Percentiles rank a stretch among this genome's conserved stretches.
phyloP scores from a whole-genome alignment of 2,797 vertebrate species.

The Argentina silus region DNA sequence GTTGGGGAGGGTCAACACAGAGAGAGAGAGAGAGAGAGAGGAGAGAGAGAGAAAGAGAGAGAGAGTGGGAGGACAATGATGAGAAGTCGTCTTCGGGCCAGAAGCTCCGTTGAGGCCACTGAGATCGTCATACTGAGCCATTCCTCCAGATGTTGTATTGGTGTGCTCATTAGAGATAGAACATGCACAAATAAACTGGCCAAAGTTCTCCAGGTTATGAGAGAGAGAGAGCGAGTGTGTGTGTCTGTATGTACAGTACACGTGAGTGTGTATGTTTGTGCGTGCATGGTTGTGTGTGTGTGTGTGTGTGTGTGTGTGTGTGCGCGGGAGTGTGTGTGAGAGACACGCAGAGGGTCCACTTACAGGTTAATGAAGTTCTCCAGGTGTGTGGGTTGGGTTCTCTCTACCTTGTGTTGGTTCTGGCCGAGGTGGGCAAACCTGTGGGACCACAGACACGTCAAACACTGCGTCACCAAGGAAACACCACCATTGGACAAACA shows the following conservation, averaged over 20 bases:
- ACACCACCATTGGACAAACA: too few species aligned
- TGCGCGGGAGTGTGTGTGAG: conserved; percentile 9
- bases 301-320: conserved; percentile 17
- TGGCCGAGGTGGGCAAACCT: conserved; percentile 93
- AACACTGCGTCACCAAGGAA: neutral
- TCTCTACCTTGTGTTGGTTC: conserved; percentile 89
- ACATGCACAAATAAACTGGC: too few species aligned
- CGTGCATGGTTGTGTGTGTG: neutral
- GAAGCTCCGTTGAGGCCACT: neutral
- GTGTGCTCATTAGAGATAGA: neutral
- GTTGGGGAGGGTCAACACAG: neutral
- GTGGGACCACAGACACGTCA: conserved; percentile 13
- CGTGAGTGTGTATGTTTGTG: conserved; percentile 12
- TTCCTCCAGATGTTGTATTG: too few species aligned
- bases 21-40: conserved; percentile 20
- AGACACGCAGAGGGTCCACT: conserved; percentile 89
- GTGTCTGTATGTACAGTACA: neutral
- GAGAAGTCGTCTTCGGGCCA: neutral
- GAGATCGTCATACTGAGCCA: too few species aligned
- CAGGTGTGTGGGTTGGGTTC: conserved; percentile 72
- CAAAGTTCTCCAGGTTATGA: too few species aligned
- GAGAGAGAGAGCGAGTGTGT: too few species aligned
- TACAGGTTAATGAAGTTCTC: conserved; percentile 87
- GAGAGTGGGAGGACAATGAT: neutral
- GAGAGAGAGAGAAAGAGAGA: neutral